These are phyloP conservation scores for Galbula dea DNA, from an alignment of 2,113 vertebrate genomes.

Conservation along the genomic window DNA sequence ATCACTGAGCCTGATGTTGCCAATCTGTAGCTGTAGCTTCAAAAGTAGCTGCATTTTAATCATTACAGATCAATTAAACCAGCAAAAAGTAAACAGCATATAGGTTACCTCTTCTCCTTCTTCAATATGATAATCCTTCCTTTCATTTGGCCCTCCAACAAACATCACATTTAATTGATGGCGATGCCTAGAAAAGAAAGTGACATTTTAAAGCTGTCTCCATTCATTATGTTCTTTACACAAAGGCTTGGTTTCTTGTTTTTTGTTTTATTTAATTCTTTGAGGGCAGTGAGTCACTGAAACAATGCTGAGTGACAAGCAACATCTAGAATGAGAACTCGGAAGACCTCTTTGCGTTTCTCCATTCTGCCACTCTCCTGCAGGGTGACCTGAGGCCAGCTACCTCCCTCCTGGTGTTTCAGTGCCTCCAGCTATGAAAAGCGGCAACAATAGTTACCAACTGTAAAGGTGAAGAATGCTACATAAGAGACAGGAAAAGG, in stretches of 20 bases:
- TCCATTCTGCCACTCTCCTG: background rate
- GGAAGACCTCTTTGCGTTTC: background rate
- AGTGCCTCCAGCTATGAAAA: background rate
- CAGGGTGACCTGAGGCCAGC: background rate
- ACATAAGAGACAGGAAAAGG: background rate
- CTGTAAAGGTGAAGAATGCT: background rate
- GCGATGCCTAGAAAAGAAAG: slow-evolving; percentile 73
- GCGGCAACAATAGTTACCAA: background rate
- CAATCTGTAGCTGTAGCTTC: background rate
- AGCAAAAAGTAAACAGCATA: background rate
- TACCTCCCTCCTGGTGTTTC: background rate
- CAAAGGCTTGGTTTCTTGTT: background rate
- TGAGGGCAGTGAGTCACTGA: background rate
- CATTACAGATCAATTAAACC: background rate
- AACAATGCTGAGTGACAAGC: background rate
- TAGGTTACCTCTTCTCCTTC: slow-evolving; percentile 96
- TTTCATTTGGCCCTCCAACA: slow-evolving; percentile 92
- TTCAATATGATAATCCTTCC: slow-evolving; percentile 96
- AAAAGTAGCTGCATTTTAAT: background rate
- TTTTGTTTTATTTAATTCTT: background rate
- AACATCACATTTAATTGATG: slow-evolving; percentile 92
- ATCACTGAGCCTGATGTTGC: background rate
- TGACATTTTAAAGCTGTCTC: background rate
- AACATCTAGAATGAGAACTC: background rate
- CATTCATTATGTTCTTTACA: background rate